These are phyloP conservation scores for Parapsyche elsis DNA, from an alignment of 1,140 invertebrate species.

Conservation along the genomic window DNA sequence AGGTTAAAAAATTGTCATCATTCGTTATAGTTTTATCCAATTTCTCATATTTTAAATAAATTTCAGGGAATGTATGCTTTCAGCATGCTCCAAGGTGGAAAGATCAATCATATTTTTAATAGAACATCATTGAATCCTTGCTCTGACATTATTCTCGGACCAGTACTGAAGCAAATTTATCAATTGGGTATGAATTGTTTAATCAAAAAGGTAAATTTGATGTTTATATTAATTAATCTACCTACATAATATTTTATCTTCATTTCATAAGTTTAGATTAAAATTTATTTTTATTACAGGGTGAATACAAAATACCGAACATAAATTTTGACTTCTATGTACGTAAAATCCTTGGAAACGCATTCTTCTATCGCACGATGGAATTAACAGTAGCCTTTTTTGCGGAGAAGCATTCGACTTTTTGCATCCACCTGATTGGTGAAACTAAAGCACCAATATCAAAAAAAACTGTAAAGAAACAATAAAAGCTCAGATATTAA, in stretches of 20 bases:
- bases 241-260: too few relatives aligned
- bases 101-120: not conserved
- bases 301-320: not conserved
- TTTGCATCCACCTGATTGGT: too few relatives aligned
- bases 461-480: too few relatives aligned
- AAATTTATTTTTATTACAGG: not conserved
- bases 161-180: not conserved
- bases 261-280: too few relatives aligned
- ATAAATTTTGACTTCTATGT: not conserved
- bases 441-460: too few relatives aligned
- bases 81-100: not conserved
- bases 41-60: too few relatives aligned
- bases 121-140: not conserved
- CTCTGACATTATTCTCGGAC: not conserved
- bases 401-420: too few relatives aligned
- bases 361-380: not conserved
- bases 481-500: too few relatives aligned
- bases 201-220: not conserved
- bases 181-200: not conserved
- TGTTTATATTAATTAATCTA: not conserved
- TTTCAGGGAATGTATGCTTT: not conserved
- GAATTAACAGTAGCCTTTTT: not conserved
- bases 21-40: not conserved
- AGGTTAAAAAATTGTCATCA: not conserved
- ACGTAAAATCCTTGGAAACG: not conserved